Percentiles rank a stretch among this genome's conserved stretches.
phyloP scores from a whole-genome alignment of 2,888 invertebrate species.

The Teleogryllus oceanicus region DNA sequence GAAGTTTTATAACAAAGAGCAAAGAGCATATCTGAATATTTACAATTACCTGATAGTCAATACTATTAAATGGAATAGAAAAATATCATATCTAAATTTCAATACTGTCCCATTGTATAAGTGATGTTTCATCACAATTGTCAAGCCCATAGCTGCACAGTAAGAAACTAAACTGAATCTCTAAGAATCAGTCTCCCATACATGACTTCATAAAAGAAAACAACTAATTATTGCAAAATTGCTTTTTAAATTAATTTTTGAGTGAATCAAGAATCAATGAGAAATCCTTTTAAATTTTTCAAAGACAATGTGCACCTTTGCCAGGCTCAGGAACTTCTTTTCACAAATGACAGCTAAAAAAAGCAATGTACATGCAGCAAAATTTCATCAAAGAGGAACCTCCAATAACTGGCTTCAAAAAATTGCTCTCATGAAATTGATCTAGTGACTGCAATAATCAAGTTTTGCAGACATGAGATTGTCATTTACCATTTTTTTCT shows the following conservation, averaged over 20 bases:
- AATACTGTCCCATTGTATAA: not conserved
- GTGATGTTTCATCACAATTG: not conserved
- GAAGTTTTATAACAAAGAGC: not conserved
- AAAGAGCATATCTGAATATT: conserved; percentile 9
- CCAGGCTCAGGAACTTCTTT: not conserved
- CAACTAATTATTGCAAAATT: not conserved
- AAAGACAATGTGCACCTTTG: not conserved
- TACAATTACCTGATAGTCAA: conserved; percentile 6
- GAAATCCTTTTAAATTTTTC: not conserved
- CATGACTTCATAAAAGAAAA: not conserved
- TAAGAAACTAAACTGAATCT: not conserved
- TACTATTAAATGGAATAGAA: conserved; percentile 9
- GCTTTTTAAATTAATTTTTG: not conserved
- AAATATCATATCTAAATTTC: conserved; percentile 2
- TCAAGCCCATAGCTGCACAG: conserved; percentile 5
- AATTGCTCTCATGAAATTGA: not conserved
- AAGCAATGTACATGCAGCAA: not conserved
- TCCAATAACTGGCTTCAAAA: conserved; percentile 6
- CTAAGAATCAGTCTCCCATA: not conserved
- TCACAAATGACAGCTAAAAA: not conserved
- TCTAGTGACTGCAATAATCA: not conserved
- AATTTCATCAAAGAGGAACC: conserved; percentile 4
- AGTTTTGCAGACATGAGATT: not conserved
- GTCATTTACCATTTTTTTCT: not conserved
- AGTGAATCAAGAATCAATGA: not conserved